Conservation (phyloP, 2,113 vertebrate genomes). For the Peucedramus taeniatus region DNA sequence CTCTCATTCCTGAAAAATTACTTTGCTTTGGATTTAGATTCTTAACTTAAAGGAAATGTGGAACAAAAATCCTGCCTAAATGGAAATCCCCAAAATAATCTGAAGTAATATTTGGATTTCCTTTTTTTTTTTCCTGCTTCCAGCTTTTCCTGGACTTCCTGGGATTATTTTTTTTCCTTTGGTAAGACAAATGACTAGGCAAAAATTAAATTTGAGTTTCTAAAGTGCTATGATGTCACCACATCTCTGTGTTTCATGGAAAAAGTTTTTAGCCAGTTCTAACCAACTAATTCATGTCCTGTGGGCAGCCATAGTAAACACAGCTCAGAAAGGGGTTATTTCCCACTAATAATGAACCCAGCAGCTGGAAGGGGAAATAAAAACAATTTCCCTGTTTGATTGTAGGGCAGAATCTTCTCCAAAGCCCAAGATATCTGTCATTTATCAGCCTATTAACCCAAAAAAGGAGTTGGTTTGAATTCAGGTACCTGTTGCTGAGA, state of each 20-base stretch:
- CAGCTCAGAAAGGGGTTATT: background rate
- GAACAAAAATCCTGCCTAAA: background rate
- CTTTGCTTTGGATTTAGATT: background rate
- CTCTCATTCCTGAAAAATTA: background rate
- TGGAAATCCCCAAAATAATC: constrained; percentile 18
- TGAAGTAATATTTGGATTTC: background rate
- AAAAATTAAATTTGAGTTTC: background rate
- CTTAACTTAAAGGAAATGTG: background rate
- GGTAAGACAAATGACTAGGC: background rate
- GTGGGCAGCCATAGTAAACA: background rate
- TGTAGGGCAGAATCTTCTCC: background rate
- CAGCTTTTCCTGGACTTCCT: background rate
- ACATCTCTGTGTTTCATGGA: background rate
- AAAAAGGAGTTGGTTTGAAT: background rate
- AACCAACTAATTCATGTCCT: background rate
- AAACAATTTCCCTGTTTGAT: background rate
- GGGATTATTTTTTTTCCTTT: background rate
- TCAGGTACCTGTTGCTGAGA: background rate
- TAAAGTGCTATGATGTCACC: background rate
- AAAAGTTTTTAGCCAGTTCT: background rate
- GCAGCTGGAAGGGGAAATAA: background rate
- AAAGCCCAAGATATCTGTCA: background rate
- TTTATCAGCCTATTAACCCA: background rate
- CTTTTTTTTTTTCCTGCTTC: background rate
- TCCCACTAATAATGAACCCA: background rate